A percentile compares a stretch with the other conserved stretches of the same genome.
These are phyloP conservation scores for Squalus acanthias DNA, from an alignment of 2,797 vertebrate genomes.

Conservation along the genomic window DNA sequence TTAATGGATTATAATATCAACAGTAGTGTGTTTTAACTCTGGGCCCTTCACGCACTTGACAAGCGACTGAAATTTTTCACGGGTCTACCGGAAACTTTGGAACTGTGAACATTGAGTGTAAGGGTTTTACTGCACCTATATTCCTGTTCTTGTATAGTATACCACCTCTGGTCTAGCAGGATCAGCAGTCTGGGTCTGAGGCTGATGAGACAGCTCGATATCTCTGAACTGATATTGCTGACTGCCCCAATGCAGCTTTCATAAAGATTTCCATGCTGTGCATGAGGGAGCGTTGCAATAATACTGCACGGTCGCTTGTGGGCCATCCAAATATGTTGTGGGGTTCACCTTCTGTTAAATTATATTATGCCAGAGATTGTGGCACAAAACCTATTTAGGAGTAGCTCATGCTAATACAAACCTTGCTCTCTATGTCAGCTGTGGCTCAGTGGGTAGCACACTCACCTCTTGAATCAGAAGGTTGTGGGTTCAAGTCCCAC, in stretches of 20 bases:
- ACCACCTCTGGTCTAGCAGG: neutral
- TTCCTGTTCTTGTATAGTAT: neutral
- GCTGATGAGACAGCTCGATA: neutral
- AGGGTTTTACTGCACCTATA: neutral
- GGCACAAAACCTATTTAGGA: no score
- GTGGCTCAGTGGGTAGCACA: no score
- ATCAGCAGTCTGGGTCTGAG: neutral
- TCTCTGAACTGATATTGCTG: neutral
- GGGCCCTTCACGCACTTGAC: neutral
- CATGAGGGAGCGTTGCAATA: neutral
- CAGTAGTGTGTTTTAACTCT: neutral
- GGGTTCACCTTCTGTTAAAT: neutral
- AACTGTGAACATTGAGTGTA: neutral
- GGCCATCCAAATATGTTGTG: neutral
- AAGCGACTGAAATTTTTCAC: neutral
- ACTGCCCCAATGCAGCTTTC: neutral
- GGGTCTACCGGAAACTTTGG: neutral
- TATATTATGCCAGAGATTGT: neutral
- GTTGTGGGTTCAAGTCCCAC: no score
- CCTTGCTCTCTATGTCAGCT: no score
- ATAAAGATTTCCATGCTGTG: neutral
- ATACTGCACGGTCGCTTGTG: neutral
- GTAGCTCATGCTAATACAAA: no score
- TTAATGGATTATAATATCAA: neutral
- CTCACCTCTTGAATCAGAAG: no score